Base-by-base conservation (phyloP, 2,113 vertebrate species). In the Cottus gobio region DNA sequence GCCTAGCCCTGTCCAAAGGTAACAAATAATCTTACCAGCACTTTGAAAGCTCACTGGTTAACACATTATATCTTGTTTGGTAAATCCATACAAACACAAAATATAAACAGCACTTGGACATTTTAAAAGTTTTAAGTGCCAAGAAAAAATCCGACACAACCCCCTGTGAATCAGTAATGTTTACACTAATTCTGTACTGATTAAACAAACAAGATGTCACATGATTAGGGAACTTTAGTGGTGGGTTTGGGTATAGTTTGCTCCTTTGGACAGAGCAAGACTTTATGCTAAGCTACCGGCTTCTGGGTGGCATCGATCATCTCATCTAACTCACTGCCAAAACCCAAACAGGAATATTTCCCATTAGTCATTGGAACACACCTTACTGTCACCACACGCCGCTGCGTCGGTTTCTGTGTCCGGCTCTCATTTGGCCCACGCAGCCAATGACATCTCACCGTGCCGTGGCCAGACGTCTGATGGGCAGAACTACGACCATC, bases 361-460 rank as follows among this genome's bases (percentile, higher is more conserved):
- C 22, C 20, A 16, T 15, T 37, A 1, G 57, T 84, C 22, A 4
- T 16, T 54, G 2, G 60, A 73, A 69, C 94, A 76, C 89, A 99
- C 98, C 97, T 97, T 82, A 98, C 95, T 8, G 96, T 96, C 77
- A 97, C 96, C 42, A 97, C 80, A 0, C 97, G 97, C 2, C 90
- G 95, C 86, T 97, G 97, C 71, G 94, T 84, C 0, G 95, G 92
- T 67, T 93, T 96, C 13, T 93, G 91, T n/a, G 93, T 84, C 74
- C 75, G 92, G 78, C 94, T 91, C n/a, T 96, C 91, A 0, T 94
- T 94, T 31, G 95, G 93, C 90, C 95, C 96, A 31, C 96, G 95
- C 71, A 96, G 95, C 96, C 96, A 96, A 36, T 95, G 90, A 7
- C 88, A 91, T 39, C 94, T 94, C 0, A 90, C 87, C 28, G 88